phyloP scores from a whole-genome alignment of 2,888 invertebrate species.

The Limnephilus rhombicus region DNA sequence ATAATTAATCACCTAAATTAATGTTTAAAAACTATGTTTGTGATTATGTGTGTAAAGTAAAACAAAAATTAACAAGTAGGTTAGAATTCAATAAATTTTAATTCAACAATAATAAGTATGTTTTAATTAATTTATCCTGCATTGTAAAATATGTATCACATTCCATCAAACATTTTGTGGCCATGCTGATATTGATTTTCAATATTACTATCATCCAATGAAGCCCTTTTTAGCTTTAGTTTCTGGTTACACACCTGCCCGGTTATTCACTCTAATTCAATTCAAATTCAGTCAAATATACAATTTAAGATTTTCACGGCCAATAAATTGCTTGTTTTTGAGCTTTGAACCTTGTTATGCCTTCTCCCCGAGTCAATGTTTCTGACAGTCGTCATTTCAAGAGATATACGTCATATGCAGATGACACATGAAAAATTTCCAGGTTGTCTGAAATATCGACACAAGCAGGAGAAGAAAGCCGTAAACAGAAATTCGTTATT shows the following conservation, averaged over 20 bases:
- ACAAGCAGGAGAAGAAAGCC: too few species aligned
- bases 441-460: too few species aligned
- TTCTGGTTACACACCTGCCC: background rate
- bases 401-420: background rate
- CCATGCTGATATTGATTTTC: background rate
- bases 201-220: background rate
- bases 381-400: background rate
- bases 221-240: background rate
- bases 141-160: background rate
- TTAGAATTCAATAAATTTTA: constrained; percentile 32
- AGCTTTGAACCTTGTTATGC: background rate
- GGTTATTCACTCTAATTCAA: background rate
- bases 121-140: constrained; percentile 35
- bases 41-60: background rate
- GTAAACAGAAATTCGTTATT: too few species aligned
- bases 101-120: constrained; percentile 24
- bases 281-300: background rate
- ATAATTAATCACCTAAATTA: background rate
- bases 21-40: background rate
- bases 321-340: background rate
- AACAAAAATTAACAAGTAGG: background rate
- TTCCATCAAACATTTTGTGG: background rate
- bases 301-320: background rate
- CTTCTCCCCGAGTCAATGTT: background rate
- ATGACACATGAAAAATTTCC: too few species aligned